Conservation (phyloP, 2,888 invertebrate genomes). For the Hypsopygia costalis region DNA sequence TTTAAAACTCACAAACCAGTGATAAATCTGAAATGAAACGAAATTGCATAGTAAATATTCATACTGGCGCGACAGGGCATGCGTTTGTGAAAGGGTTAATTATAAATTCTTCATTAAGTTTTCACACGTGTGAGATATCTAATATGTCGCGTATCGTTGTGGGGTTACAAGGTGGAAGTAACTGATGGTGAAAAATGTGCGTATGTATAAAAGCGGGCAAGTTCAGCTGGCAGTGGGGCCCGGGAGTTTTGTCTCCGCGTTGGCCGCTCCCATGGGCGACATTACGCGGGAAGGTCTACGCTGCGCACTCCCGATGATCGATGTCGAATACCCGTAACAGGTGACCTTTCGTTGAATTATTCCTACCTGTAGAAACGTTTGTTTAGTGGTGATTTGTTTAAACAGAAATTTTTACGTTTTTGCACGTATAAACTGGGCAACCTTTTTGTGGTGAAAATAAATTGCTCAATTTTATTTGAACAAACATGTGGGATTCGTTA, state of each 20-base stretch:
- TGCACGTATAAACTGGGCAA: constrained; percentile 32
- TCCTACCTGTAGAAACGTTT: constrained; percentile 75
- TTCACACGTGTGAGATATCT: constrained; percentile 50
- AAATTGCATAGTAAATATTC: constrained; percentile 75
- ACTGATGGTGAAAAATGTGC: constrained; percentile 50
- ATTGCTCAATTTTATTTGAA: constrained; percentile 1
- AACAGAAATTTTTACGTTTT: constrained; percentile 58
- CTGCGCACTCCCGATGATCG: constrained; percentile 77
- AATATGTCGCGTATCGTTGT: constrained; percentile 27
- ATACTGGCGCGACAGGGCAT: constrained; percentile 45
- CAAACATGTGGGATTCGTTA: constrained; percentile 5
- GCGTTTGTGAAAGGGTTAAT: constrained; percentile 49
- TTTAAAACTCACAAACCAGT: constrained; percentile 55
- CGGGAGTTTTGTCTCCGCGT: constrained; percentile 62
- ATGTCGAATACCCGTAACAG: constrained; percentile 76
- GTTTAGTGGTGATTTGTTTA: constrained; percentile 76
- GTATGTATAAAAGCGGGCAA: constrained; percentile 48
- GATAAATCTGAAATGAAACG: constrained; percentile 67
- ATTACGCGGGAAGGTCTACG: constrained; percentile 70
- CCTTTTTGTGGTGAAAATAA: constrained; percentile 38
- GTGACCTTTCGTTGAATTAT: constrained; percentile 79
- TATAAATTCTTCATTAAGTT: constrained; percentile 67
- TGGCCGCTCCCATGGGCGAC: constrained; percentile 64
- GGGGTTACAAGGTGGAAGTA: constrained; percentile 31
- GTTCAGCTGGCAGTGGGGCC: constrained; percentile 58